Evolutionary conservation across 2,888 invertebrate genomes (phyloP).

Genomic region (Eurytoma adleriae): DNA sequence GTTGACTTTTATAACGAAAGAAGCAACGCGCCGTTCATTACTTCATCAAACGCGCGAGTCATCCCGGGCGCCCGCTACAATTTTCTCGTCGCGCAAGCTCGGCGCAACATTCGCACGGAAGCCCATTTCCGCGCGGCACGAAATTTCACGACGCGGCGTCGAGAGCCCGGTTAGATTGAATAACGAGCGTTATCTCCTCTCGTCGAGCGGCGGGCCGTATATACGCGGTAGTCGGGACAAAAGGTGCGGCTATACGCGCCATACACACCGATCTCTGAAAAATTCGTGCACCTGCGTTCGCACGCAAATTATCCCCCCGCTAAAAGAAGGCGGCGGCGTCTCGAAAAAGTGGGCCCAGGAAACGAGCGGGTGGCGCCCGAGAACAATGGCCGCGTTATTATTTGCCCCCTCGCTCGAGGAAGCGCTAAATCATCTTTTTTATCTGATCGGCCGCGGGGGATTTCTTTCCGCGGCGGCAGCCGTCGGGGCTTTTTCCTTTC

Average conservation of each 20-base stretch:
- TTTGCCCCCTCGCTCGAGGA: conserved; percentile 45
- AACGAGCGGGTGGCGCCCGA: neutral
- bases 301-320: conserved; percentile 46
- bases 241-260: conserved; percentile 1
- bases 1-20: no score
- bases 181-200: no score
- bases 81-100: no score
- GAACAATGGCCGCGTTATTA: conserved; percentile 43
- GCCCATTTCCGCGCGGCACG: no score
- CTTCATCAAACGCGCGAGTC: no score
- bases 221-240: neutral
- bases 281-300: conserved; percentile 20
- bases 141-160: no score
- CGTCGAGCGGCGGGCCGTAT: no score
- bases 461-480: conserved; percentile 23
- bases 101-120: no score
- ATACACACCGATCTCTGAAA: neutral
- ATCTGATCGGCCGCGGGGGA: conserved; percentile 55
- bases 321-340: neutral
- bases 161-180: no score
- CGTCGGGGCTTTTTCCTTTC: conserved; percentile 3
- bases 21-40: no score
- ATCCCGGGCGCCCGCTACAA: no score
- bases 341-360: conserved; percentile 6
- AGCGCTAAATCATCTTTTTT: conserved; percentile 57